Conservation (phyloP, 1,140 invertebrate genomes). For the Aphelenchoides fujianensis region DNA sequence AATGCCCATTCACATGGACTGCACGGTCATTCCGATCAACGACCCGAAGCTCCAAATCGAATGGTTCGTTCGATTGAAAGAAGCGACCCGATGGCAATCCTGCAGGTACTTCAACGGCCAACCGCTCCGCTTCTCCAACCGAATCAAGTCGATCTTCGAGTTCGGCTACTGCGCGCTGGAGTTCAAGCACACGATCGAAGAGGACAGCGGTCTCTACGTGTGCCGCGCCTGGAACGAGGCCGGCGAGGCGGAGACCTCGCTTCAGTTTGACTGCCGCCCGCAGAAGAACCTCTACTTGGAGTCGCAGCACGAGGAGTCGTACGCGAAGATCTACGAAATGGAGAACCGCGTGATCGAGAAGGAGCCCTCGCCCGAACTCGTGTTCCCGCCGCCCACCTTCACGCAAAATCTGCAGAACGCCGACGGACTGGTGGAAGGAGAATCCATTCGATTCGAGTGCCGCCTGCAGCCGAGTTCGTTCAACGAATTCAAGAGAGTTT, state of each 20-base stretch:
- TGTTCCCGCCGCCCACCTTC: constrained; percentile 55
- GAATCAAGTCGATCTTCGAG: constrained; percentile 88
- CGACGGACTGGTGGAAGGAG: constrained; percentile 77
- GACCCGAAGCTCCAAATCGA: constrained; percentile 73
- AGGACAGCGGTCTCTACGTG: constrained; percentile 93
- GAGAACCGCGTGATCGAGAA: constrained; percentile 44
- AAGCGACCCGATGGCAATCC: neutral
- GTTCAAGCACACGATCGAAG: too few relatives aligned
- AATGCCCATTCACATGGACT: constrained; percentile 88
- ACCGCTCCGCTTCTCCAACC: constrained; percentile 68
- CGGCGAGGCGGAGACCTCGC: constrained; percentile 88
- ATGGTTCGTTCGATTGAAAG: constrained; percentile 40
- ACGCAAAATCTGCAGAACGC: constrained; percentile 49
- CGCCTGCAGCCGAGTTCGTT: constrained; percentile 64
- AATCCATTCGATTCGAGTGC: constrained; percentile 86
- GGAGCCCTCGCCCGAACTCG: constrained; percentile 47
- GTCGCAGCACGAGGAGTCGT: constrained; percentile 78
- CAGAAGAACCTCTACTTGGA: constrained; percentile 59
- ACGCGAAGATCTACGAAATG: constrained; percentile 76
- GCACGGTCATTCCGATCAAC: constrained; percentile 88
- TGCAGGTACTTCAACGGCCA: constrained; percentile 44
- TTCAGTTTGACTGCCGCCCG: constrained; percentile 69
- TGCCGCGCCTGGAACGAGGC: constrained; percentile 83
- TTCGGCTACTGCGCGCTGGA: constrained; percentile 89
- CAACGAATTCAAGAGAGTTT: too few relatives aligned